A percentile compares a stretch with the other conserved stretches of the same genome.
These are phyloP conservation scores for Porites australiensis DNA, from an alignment of 64 coral and sea anemone species.

Conservation along the genomic window DNA sequence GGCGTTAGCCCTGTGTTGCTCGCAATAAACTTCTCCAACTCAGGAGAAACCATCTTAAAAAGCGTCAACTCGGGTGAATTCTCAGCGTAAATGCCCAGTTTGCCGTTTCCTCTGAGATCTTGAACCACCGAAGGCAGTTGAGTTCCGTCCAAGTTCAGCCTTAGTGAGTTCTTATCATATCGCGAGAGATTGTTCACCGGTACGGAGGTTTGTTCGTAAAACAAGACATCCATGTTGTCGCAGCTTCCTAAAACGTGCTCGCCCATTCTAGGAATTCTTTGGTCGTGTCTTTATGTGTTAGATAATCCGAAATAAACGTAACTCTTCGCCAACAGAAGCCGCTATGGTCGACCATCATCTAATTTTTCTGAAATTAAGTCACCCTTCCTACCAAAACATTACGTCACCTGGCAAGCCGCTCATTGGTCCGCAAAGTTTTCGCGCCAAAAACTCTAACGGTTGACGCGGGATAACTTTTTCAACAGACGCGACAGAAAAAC, in stretches of 20 bases:
- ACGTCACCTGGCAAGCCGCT: constrained; percentile 86
- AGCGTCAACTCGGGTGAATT: constrained; percentile 88
- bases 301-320: constrained; percentile 56
- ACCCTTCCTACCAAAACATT: constrained; percentile 83
- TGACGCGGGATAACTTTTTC: background rate
- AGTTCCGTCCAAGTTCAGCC: constrained; percentile 68
- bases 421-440: constrained; percentile 51
- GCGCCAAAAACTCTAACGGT: constrained; percentile 50
- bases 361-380: constrained; percentile 90
- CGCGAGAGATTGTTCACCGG: constrained; percentile 49
- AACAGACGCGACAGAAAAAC: no score
- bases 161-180: constrained; percentile 84
- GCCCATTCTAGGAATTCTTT: constrained; percentile 88
- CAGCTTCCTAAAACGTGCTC: constrained; percentile 71
- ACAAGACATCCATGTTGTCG: constrained; percentile 85
- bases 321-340: constrained; percentile 74
- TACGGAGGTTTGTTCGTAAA: constrained; percentile 74
- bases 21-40: constrained; percentile 93
- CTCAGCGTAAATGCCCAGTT: constrained; percentile 55
- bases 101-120: constrained; percentile 55
- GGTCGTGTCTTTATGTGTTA: constrained; percentile 64
- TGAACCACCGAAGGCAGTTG: constrained; percentile 52
- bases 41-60: constrained; percentile 94
- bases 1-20: constrained; percentile 88
- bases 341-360: constrained; percentile 83